Percentiles rank a stretch among this genome's conserved stretches.
These are phyloP conservation scores for Aphodius granarius DNA, from an alignment of 2,888 invertebrate species.

Conservation along the genomic window DNA sequence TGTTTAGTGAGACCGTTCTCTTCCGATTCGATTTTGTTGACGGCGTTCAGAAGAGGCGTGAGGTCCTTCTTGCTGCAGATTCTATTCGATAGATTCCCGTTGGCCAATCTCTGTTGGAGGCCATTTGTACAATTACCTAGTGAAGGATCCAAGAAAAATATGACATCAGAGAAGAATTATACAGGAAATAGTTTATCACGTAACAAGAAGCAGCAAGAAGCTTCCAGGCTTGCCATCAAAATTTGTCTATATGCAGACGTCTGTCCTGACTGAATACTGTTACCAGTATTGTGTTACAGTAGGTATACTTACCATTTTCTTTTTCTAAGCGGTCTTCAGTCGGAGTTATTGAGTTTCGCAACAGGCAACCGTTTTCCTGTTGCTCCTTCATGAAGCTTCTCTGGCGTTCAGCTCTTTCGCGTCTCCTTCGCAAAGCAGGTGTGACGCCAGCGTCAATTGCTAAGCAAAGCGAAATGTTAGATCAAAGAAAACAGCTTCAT, in stretches of 20 bases:
- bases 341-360: constrained; percentile 53
- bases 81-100: constrained; percentile 58
- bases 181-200: no score
- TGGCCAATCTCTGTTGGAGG: constrained; percentile 62
- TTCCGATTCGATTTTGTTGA: constrained; percentile 60
- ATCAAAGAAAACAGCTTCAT: constrained; percentile 10
- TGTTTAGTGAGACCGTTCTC: constrained; percentile 50
- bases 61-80: constrained; percentile 56
- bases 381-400: constrained; percentile 83
- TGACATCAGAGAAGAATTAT: not conserved
- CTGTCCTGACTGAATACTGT: no score
- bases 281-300: no score
- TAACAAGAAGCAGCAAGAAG: no score
- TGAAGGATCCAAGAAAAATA: constrained; percentile 37
- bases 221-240: no score
- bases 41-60: constrained; percentile 59
- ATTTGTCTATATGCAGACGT: not conserved
- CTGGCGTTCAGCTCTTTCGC: constrained; percentile 83
- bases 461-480: constrained; percentile 40
- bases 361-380: constrained; percentile 65
- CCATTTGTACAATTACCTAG: constrained; percentile 64
- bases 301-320: constrained; percentile 43
- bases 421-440: constrained; percentile 75
- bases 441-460: constrained; percentile 73
- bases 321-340: constrained; percentile 43